Conservation (phyloP, 1,140 invertebrate genomes). For the Eurosta solidaginis region DNA sequence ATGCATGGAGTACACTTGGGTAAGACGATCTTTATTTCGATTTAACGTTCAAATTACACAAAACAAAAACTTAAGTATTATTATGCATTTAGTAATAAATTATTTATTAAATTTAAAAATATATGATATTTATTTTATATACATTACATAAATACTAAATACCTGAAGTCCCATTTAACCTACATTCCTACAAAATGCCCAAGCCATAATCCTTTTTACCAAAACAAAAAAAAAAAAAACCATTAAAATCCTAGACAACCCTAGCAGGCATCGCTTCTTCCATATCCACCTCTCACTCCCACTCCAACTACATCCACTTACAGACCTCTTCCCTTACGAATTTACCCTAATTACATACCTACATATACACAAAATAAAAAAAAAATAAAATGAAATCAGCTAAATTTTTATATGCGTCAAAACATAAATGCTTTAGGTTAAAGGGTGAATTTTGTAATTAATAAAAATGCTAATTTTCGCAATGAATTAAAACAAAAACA, state of each 20-base stretch:
- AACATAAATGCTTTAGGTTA: conserved; percentile 34
- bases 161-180: background rate
- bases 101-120: background rate
- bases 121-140: background rate
- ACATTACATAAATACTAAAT: background rate
- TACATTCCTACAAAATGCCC: background rate
- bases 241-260: background rate
- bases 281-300: background rate
- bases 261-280: background rate
- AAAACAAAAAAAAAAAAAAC: no score
- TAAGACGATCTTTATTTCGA: conserved; percentile 29
- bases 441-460: conserved; percentile 39
- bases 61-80: background rate
- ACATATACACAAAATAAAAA: background rate
- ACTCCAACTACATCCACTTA: background rate
- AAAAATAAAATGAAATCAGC: background rate
- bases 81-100: background rate
- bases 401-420: background rate
- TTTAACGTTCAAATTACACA: background rate
- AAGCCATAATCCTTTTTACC: background rate
- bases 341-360: background rate
- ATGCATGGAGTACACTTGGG: conserved; percentile 33
- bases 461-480: conserved; percentile 6
- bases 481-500: background rate
- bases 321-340: background rate